Base-by-base conservation (phyloP, 2,113 vertebrate species). In the Myrmophylax atrothorax region DNA sequence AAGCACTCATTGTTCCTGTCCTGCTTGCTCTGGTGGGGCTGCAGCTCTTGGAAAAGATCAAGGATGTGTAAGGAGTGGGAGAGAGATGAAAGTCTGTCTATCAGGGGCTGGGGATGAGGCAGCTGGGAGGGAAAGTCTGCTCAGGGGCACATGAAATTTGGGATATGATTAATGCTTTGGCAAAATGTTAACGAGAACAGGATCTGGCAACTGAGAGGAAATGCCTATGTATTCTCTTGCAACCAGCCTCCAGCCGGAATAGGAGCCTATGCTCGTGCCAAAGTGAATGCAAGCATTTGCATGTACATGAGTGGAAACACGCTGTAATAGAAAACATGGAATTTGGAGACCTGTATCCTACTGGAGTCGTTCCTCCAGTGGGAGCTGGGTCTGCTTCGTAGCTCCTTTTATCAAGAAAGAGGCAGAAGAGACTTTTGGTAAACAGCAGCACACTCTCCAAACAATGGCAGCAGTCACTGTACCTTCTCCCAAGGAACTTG, bases 141-240 rank as follows among this genome's bases (percentile, higher is more conserved):
- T 86, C 56, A 44, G 67, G 84, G 93, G 74, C 94, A 87, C 7
- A 0, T 2, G 20, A 72, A 74, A 38, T 93, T 83, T 67, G 89
- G 73, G 70, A 91, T 94, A 80, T 91, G 87, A 93, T 96, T 95
- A 94, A 91, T 90, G 84, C 75, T 73, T 85, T 96, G 94, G 90
- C 87, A 87, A 47, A 38, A n/a, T 1, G 46, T 67, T 95, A 87
- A 91, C 0, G 1, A 94, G 87, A 90, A 87, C 62, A 62, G 93
- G 90, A 87, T 80, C 94, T 95, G 89, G 89, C 87, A 84, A 76
- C 33, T 19, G 75, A 62, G 63, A 79, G 93, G 89, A 96, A 93
- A 96, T 96, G 82, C 78, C 78, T 79, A 18, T 76, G 81, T 77
- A 78, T 31, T 90, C 20, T 2, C 87, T 85, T 58, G 50, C 75